Evolutionary conservation across 2,113 vertebrate species (phyloP).

Genomic region (Pelecanus crispus): DNA sequence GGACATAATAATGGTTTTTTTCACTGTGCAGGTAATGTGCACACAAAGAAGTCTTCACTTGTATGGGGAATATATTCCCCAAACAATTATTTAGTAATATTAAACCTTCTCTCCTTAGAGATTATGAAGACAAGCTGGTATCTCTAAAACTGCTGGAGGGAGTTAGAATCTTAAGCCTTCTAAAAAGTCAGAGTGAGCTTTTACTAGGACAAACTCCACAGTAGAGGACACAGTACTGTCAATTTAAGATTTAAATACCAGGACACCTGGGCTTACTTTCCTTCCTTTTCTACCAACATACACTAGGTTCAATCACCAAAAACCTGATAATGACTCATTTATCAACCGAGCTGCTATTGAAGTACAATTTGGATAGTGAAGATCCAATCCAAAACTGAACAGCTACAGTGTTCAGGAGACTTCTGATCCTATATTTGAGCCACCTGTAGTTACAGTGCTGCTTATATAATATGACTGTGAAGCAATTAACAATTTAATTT

Average conservation of each 20-base stretch:
- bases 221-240: neutral
- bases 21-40: neutral
- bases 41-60: neutral
- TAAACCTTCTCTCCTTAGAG: neutral
- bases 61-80: neutral
- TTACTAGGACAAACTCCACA: neutral
- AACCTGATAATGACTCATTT: neutral
- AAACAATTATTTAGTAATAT: neutral
- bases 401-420: neutral
- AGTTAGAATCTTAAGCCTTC: neutral
- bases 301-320: neutral
- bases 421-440: neutral
- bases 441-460: neutral
- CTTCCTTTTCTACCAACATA: neutral
- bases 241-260: neutral
- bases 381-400: neutral
- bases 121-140: neutral
- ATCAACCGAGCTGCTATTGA: neutral
- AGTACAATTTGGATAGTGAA: neutral
- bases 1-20: neutral
- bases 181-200: neutral
- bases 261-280: neutral
- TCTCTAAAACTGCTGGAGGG: neutral
- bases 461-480: neutral
- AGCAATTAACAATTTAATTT: neutral